Conservation (phyloP, 2,797 vertebrate species). For the Brachyalestes nurse region DNA sequence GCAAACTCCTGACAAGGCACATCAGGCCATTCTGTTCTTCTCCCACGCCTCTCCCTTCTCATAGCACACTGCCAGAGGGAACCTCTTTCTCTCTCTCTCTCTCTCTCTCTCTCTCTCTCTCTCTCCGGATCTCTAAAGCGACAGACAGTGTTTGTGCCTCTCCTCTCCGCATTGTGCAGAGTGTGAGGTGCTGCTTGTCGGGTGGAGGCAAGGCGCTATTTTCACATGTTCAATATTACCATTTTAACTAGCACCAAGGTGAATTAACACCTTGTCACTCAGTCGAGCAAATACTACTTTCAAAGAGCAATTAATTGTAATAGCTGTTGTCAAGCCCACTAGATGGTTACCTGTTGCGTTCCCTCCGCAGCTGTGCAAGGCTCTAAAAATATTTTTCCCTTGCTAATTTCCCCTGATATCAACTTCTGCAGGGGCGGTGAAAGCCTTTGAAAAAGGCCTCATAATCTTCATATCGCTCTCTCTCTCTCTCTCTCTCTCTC, state of each 20-base stretch:
- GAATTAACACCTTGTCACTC: constrained; percentile 95
- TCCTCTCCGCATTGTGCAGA: constrained; percentile 63
- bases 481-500: constrained; percentile 29
- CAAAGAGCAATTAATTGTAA: constrained; percentile 92
- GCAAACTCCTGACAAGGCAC: constrained; percentile 56
- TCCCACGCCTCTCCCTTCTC: constrained; percentile 60
- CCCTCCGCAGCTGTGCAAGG: constrained; percentile 79
- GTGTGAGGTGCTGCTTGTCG: constrained; percentile 69
- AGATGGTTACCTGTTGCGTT: constrained; percentile 87
- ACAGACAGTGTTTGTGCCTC: constrained; percentile 66
- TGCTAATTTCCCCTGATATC: constrained; percentile 74
- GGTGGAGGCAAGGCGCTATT: constrained; percentile 79
- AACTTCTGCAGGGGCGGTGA: constrained; percentile 67
- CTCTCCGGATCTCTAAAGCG: constrained; percentile 49
- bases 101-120: constrained; percentile 53
- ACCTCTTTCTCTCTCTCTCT: constrained; percentile 67
- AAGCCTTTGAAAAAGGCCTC: constrained; percentile 71
- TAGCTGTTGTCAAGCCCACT: constrained; percentile 89
- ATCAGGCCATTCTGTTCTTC: constrained; percentile 50
- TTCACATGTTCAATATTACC: constrained; percentile 84
- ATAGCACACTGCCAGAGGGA: constrained; percentile 61
- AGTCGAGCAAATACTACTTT: constrained; percentile 88
- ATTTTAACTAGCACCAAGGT: constrained; percentile 88
- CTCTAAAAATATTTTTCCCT: constrained; percentile 78
- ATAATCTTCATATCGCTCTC: constrained; percentile 55